Evolutionary conservation across 2,888 invertebrate genomes (phyloP).

Genomic region (Phytoseiulus persimilis): DNA sequence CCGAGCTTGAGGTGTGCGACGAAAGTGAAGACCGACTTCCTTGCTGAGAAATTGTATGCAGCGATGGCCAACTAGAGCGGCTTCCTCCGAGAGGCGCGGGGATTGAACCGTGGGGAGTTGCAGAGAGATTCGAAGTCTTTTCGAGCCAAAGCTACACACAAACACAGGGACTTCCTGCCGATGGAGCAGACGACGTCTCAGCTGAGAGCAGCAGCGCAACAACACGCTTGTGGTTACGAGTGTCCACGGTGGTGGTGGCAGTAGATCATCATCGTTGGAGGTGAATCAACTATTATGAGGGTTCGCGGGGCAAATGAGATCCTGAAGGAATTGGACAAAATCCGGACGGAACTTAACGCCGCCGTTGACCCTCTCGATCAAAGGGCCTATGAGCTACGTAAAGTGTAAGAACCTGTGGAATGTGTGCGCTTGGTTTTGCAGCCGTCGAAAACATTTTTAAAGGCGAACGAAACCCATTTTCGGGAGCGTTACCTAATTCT

Average conservation of each 20-base stretch:
- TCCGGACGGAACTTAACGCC: neutral
- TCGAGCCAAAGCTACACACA: neutral
- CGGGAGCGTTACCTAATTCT: neutral
- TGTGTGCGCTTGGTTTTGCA: neutral
- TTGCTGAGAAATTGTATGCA: too few species aligned
- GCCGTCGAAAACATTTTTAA: neutral
- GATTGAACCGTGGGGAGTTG: too few species aligned
- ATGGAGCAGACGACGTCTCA: neutral
- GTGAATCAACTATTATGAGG: neutral
- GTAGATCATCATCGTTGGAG: slow-evolving; percentile 8
- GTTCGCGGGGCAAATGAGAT: slow-evolving; percentile 16
- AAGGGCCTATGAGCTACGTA: slow-evolving; percentile 15
- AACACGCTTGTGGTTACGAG: neutral
- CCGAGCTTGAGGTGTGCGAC: neutral
- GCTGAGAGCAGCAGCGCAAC: neutral
- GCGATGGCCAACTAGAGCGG: too few species aligned
- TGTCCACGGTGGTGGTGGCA: slow-evolving; percentile 15
- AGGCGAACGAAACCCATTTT: neutral
- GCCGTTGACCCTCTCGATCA: slow-evolving; percentile 9
- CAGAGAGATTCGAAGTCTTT: neutral
- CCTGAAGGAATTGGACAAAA: slow-evolving; percentile 19
- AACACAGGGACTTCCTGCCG: neutral
- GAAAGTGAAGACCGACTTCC: neutral
- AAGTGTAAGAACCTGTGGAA: slow-evolving; percentile 23
- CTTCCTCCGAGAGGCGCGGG: too few species aligned